phyloP scores from a whole-genome alignment of 1,140 invertebrate species.

The Drosophila athabasca region DNA sequence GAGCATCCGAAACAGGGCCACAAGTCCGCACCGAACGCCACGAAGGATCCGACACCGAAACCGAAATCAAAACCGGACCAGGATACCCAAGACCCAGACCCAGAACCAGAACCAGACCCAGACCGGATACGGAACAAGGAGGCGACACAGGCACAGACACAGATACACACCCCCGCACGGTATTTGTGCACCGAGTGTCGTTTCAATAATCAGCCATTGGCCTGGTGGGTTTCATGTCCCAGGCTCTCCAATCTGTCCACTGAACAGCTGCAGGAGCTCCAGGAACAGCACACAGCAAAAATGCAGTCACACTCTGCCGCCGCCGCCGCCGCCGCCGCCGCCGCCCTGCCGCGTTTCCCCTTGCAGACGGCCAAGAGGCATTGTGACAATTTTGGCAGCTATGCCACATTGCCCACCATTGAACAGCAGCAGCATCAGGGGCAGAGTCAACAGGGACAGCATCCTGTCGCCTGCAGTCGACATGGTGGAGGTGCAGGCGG shows the following conservation, averaged over 20 bases:
- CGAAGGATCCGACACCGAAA: slow-evolving; percentile 11
- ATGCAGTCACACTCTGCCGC: slow-evolving; percentile 53
- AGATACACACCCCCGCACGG: slow-evolving; percentile 44
- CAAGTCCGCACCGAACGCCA: slow-evolving; percentile 1
- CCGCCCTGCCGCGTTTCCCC: slow-evolving; percentile 56
- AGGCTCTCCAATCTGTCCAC: slow-evolving; percentile 67
- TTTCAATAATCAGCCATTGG: slow-evolving; percentile 79
- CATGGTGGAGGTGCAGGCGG: slow-evolving; percentile 35
- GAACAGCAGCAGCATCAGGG: slow-evolving; percentile 59
- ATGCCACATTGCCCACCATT: slow-evolving; percentile 68
- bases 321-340: slow-evolving; percentile 33
- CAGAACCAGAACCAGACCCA: neutral
- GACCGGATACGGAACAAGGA: slow-evolving; percentile 2
- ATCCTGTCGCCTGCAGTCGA: slow-evolving; percentile 53
- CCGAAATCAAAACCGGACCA: slow-evolving; percentile 3
- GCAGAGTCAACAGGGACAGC: slow-evolving; percentile 28
- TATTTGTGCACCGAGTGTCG: slow-evolving; percentile 75
- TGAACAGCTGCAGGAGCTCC: slow-evolving; percentile 37
- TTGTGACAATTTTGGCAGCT: slow-evolving; percentile 78
- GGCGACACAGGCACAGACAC: slow-evolving; percentile 1
- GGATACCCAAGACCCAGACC: no score
- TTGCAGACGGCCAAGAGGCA: slow-evolving; percentile 67
- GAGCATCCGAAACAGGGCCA: slow-evolving; percentile 61
- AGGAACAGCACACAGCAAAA: slow-evolving; percentile 25
- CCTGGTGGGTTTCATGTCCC: slow-evolving; percentile 82